These are phyloP conservation scores for Polyergus mexicanus DNA, from an alignment of 1,140 invertebrate genomes.

Conservation along the genomic window DNA sequence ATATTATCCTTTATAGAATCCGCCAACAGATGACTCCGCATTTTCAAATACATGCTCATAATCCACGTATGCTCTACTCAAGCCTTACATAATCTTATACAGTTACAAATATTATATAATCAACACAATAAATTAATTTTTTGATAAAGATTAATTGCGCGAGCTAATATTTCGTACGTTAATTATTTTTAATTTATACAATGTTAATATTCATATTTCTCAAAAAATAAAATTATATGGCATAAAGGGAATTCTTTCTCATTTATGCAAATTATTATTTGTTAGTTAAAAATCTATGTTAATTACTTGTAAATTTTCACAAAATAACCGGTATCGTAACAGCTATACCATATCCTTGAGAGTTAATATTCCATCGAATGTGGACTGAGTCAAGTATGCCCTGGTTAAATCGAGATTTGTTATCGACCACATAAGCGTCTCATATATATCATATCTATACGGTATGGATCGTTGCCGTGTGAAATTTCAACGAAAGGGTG, in stretches of 20 bases:
- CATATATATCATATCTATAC: conserved; percentile 34
- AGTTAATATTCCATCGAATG: background rate
- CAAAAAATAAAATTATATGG: background rate
- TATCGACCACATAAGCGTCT: conserved; percentile 22
- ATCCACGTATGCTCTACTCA: too few species aligned
- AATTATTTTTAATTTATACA: background rate
- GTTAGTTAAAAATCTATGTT: background rate
- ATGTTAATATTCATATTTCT: background rate
- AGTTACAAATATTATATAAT: background rate
- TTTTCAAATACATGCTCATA: background rate
- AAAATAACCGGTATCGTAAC: background rate
- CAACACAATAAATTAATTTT: background rate
- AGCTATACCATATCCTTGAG: background rate
- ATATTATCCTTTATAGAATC: background rate
- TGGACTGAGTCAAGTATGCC: background rate
- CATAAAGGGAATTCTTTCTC: too few species aligned
- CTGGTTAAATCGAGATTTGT: conserved; percentile 26
- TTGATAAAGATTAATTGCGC: background rate
- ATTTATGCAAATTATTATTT: background rate
- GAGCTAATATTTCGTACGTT: background rate
- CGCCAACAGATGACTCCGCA: conserved; percentile 10
- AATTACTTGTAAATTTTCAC: background rate
- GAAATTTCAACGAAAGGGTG: conserved; percentile 43
- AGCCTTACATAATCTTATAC: background rate
- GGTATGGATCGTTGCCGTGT: conserved; percentile 12